Evolutionary conservation across 2,888 invertebrate genomes (phyloP).

Genomic region (Axea sp.): DNA sequence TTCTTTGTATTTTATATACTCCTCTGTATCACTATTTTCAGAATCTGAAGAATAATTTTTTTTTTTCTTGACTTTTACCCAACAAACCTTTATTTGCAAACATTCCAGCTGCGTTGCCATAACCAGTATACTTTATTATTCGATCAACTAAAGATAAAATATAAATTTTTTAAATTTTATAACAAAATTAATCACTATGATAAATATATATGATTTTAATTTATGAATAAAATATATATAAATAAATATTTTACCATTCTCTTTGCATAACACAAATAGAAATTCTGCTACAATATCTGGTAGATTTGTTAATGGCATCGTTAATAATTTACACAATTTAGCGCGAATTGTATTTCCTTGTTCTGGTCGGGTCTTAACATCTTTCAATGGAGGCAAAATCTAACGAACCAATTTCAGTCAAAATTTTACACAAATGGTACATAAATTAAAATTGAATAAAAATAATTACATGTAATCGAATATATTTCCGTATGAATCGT

Average conservation of each 20-base stretch:
- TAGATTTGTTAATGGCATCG: constrained; percentile 89
- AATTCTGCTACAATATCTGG: constrained; percentile 94
- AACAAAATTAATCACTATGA: too few relatives aligned
- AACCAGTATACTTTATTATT: constrained; percentile 98
- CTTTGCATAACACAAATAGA: constrained; percentile 96
- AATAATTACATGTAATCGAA: constrained; percentile 80
- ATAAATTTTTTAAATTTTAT: too few relatives aligned
- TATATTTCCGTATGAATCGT: constrained; percentile 89
- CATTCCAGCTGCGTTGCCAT: constrained; percentile 98
- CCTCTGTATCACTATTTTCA: constrained; percentile 98
- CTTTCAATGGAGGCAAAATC: constrained; percentile 93
- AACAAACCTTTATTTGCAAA: constrained; percentile 95
- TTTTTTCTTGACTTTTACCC: constrained; percentile 82
- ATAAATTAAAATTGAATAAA: too few relatives aligned
- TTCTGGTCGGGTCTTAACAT: constrained; percentile 94
- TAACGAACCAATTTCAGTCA: too few relatives aligned
- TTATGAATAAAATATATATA: too few relatives aligned
- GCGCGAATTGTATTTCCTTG: constrained; percentile 93
- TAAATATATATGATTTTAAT: too few relatives aligned
- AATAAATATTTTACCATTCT: too few relatives aligned
- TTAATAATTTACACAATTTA: constrained; percentile 92
- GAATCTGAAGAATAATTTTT: constrained; percentile 91
- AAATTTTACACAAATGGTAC: too few relatives aligned
- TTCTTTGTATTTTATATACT: constrained; percentile 85
- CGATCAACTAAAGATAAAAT: constrained; percentile 84